phyloP scores from a whole-genome alignment of 2,797 vertebrate genomes.

The Heterohyrax brucei region DNA sequence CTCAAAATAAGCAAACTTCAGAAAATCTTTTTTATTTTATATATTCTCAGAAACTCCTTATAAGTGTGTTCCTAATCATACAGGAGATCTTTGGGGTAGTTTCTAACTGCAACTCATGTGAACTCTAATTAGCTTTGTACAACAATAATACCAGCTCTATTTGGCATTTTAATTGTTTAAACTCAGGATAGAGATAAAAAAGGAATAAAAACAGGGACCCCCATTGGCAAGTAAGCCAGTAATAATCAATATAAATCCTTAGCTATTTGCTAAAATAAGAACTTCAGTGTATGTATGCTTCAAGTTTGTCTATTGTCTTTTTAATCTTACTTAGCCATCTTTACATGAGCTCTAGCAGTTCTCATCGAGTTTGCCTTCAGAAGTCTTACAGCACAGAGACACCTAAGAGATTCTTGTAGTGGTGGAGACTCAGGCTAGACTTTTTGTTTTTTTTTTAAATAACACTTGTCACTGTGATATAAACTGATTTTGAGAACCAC shows the following conservation, averaged over 20 bases:
- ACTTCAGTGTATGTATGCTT: neutral
- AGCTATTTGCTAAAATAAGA: neutral
- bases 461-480: neutral
- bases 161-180: neutral
- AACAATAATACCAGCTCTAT: neutral
- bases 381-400: neutral
- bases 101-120: neutral
- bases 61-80: neutral
- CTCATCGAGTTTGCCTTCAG: neutral
- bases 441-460: neutral
- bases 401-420: neutral
- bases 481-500: neutral
- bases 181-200: neutral
- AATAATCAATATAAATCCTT: neutral
- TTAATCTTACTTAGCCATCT: neutral
- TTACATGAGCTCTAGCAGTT: neutral
- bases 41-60: neutral
- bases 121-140: conserved; percentile 8
- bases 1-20: neutral
- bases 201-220: neutral
- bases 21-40: conserved; percentile 4
- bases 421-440: neutral
- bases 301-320: neutral
- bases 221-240: neutral
- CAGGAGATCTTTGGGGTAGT: neutral